phyloP scores from a whole-genome alignment of 2,113 vertebrate species.

The Ophthalmolycus amberensis region DNA sequence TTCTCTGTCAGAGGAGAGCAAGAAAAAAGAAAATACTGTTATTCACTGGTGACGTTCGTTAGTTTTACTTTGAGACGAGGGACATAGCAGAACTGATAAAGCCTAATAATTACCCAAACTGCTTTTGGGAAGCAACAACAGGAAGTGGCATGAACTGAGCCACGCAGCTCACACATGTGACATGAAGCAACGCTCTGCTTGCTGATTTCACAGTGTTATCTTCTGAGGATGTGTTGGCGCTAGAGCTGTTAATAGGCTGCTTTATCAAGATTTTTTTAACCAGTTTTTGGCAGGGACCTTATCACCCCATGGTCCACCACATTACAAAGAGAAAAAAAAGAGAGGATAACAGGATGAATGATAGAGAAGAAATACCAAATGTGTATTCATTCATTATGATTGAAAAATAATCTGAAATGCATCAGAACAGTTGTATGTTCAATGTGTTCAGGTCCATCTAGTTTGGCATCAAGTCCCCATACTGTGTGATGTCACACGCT shows the following conservation, averaged over 20 bases:
- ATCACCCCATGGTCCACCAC: background rate
- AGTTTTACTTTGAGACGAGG: constrained; percentile 37
- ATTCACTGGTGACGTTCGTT: constrained; percentile 50
- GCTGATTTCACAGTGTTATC: constrained; percentile 41
- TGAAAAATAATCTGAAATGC: background rate
- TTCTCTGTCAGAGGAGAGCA: constrained; percentile 4
- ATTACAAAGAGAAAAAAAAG: background rate
- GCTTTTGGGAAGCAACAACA: constrained; percentile 42
- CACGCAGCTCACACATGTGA: constrained; percentile 33
- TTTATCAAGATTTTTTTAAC: background rate
- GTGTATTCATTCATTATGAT: background rate
- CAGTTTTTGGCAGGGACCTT: background rate
- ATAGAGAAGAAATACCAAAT: background rate
- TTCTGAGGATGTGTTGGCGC: background rate
- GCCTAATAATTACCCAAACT: constrained; percentile 51
- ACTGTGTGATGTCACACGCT: background rate
- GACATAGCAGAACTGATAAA: constrained; percentile 26
- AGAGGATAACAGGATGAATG: background rate
- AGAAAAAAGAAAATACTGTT: constrained; percentile 18
- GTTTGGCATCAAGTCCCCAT: background rate
- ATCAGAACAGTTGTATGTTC: background rate
- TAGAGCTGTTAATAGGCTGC: constrained; percentile 12
- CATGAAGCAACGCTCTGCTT: background rate
- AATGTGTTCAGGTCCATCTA: background rate
- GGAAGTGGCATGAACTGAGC: constrained; percentile 41